Base-by-base conservation (phyloP, 2,113 vertebrate genomes). In the Colinus virginianus region DNA sequence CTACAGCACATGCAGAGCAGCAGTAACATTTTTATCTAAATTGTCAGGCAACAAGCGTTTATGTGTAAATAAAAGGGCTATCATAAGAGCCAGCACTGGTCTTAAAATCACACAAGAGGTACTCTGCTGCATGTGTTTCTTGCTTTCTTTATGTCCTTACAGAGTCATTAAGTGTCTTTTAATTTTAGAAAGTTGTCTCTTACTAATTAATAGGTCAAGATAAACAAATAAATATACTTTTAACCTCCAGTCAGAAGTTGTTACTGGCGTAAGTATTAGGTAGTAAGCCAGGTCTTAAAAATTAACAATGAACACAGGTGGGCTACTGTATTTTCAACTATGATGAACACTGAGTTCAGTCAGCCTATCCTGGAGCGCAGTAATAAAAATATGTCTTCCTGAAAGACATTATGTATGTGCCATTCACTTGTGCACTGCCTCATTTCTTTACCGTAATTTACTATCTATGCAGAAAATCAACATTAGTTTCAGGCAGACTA, bases 351-450 rank as follows among this genome's bases (percentile, higher is more conserved):
- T 82, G 67, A 75, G 81, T 95, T 95, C 93, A 74, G 12, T 84
- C 84, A 84, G 63, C 16, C 85, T 94, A 74, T 93, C 92, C 79
- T 95, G 66, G 25, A 91, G 94, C 3, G 0, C 67, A 84, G 94
- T 79, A 88, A 88, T 97, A 97, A 95, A 96, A 96, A 93, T 95
- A 79, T 21, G 43, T 97, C 87, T 97, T 96, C 87, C 88, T 96
- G 93, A 96, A 96, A 92, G 94, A 69, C 62, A 22, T 78, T 45
- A 48, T 74, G 80, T 86, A 9, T 55, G 66, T 84, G 84, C 87
- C 49, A n/a, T 77, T 95, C 49, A 51, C 67, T 90, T 53, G 6
- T 82, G 71, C 19, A 1, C 83, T 84, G 80, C 84, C 36, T 97
- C 79, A 62, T 66, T 95, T 93, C 85, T 93, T 87, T 68, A 16